Evolutionary conservation across 1,140 invertebrate genomes (phyloP).

Genomic region (Drosophila kohkoa): DNA sequence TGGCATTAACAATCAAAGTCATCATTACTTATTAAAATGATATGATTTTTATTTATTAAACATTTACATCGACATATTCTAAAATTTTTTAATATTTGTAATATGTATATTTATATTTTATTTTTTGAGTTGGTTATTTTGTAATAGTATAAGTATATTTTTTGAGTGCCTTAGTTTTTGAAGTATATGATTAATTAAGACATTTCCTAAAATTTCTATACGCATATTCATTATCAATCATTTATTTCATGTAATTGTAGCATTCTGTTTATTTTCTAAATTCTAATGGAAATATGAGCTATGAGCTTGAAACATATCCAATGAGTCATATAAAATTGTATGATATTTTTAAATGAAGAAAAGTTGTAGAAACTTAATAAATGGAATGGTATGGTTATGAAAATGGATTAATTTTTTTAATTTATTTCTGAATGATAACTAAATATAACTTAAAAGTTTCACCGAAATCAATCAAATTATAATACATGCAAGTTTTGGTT

Average conservation of each 20-base stretch:
- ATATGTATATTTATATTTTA: constrained; percentile 18
- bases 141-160: constrained; percentile 30
- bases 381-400: too few relatives aligned
- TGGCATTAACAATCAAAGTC: neutral
- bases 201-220: constrained; percentile 33
- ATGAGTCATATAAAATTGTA: neutral
- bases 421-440: too few relatives aligned
- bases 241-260: constrained; percentile 8
- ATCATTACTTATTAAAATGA: constrained; percentile 43
- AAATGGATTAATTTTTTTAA: too few relatives aligned
- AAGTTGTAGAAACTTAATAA: neutral
- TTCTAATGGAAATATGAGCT: neutral
- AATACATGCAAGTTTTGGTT: neutral
- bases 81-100: constrained; percentile 21
- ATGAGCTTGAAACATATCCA: neutral
- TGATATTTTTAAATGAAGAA: neutral
- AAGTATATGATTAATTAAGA: constrained; percentile 34
- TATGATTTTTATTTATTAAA: constrained; percentile 55
- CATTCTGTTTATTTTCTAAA: constrained; percentile 3
- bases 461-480: too few relatives aligned
- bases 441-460: too few relatives aligned
- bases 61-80: constrained; percentile 53
- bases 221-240: constrained; percentile 13
- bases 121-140: constrained; percentile 31
- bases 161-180: constrained; percentile 35